Evolutionary conservation across 2,888 invertebrate genomes (phyloP), one percentile per base, ranked within the genome.

Genomic region (Diloba caeruleocephala): DNA sequence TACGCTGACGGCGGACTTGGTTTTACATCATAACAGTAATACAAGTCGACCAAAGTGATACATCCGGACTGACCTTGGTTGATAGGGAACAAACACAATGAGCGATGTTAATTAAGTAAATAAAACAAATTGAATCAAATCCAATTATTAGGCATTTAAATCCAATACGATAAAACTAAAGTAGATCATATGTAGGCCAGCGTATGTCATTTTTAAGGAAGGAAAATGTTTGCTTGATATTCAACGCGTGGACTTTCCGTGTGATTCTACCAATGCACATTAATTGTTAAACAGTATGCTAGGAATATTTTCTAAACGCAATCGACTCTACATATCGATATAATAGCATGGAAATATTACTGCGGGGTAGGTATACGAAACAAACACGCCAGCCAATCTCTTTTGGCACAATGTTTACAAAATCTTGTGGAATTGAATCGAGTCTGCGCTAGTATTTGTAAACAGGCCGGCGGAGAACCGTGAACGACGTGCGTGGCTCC

Each of bases 401-500:
- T 79, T 87, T 85, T 86, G 82, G 88, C 83, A 78, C 80, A 81
- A 62, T 91, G 90, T 90, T 92, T 92, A 91, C 87, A 87, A 89
- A 90, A 88, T 86, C 82, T 81, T 73, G 82, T 79, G 87, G 81
- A 90, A 89, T 89, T 82, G 86, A 89, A 90, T 88, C 87, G 88
- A 86, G 85, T 86, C 84, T 82, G 87, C 81, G 84, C 85, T 87
- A 89, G 85, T 91, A 92, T 93, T 93, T 89, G 92, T 92, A 92
- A 92, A 92, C 92, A 92, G 85, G 86, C 82, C 80, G 79, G 76
- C 78, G 76, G 76, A 65, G 74, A 71, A 73, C 67, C 49, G 75
- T 68, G 67, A 58, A 71, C 80, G 76, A 80, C 82, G 84, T 85
- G 89, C 86, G 85, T 87, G 88, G 81, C 81, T 90, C 92, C 88